Evolutionary conservation across 2,113 vertebrate genomes (phyloP).

Genomic region (Noctilio leporinus): DNA sequence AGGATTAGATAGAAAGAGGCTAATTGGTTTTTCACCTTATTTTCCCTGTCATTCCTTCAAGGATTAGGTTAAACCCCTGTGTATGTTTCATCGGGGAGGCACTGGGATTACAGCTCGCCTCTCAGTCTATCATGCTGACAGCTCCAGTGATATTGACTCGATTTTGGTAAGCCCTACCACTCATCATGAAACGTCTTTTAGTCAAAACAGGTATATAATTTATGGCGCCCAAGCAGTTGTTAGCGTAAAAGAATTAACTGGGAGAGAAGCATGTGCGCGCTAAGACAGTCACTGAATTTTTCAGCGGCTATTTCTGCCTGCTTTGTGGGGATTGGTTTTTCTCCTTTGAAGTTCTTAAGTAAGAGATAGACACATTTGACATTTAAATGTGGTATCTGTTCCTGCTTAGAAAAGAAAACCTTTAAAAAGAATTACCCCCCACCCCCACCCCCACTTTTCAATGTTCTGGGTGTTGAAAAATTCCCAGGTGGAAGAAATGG

Average conservation of each 20-base stretch:
- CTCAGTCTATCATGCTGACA: slow-evolving; percentile 73
- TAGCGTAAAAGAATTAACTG: slow-evolving; percentile 71
- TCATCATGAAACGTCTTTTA: slow-evolving; percentile 66
- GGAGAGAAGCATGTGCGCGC: slow-evolving; percentile 19
- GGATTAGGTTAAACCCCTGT: slow-evolving; percentile 79
- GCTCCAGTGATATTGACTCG: slow-evolving; percentile 60
- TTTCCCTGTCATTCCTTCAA: slow-evolving; percentile 76
- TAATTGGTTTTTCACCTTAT: slow-evolving; percentile 80
- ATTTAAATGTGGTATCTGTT: not conserved
- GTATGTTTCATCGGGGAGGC: slow-evolving; percentile 77
- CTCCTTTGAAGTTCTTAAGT: slow-evolving; percentile 13
- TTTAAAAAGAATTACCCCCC: not conserved
- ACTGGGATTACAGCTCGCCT: slow-evolving; percentile 70
- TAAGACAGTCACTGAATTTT: slow-evolving; percentile 41
- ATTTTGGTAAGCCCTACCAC: slow-evolving; percentile 75
- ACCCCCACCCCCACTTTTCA: not conserved
- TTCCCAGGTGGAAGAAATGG: not conserved
- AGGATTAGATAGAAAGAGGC: slow-evolving; percentile 71
- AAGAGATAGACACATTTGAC: not conserved
- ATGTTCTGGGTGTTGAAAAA: not conserved
- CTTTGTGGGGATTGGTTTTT: not conserved
- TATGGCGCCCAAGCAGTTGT: slow-evolving; percentile 56
- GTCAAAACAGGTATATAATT: slow-evolving; percentile 74
- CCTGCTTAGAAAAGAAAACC: not conserved
- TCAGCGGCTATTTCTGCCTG: slow-evolving; percentile 42